Base-by-base conservation (phyloP, 2,888 invertebrate species). In the Phanerotoma sp. region DNA sequence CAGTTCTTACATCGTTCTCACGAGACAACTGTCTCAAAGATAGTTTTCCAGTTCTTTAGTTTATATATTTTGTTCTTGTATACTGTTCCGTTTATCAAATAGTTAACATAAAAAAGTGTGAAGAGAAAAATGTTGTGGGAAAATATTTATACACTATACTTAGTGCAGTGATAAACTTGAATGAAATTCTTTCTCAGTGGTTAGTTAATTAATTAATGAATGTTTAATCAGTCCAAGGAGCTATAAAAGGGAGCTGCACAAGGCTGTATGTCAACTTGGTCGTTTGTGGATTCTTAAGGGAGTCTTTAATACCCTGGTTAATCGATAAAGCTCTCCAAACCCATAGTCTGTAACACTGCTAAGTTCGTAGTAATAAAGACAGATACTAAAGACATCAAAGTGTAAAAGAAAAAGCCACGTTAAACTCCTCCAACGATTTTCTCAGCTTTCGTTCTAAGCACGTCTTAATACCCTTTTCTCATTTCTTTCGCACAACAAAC, bases 261-360 rank as follows among this genome's bases (percentile, higher is more conserved):
- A 25, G 25, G 25, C 25, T 25, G 25, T 25, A 3, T 25, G 25
- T 25, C 25, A 25, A 20, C 41, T 33, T 32, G 30, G 25, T 54
- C 51, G 51, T 57, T 54, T 38, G 37, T 49, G 55, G 37, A 44
- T 53, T 45, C 51, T 60, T 56, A 44, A 51, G 58, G 52, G 56
- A 51, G 50, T 57, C 57, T 58, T 57, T 58, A 62, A 58, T 57
- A 38, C 33, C 41, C 44, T 28, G 40, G 54, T 57, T 58, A 60
- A 63, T 60, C 62, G 60, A 63, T 63, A 62, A 56, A 60, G 51
- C 58, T 58, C 41, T 49, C 18, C 46, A 48, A 57, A 56, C 41
- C 58, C 58, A 58, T 9, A 25, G 25, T 25, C 25, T 25, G 5
- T 44, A 41, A 40, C 48, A 53, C 53, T 11, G 48, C 42, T 52